A percentile compares a stretch with the other conserved stretches of the same genome.
phyloP scores from a whole-genome alignment of 2,888 invertebrate genomes.

The Trachelus iudaicus region DNA sequence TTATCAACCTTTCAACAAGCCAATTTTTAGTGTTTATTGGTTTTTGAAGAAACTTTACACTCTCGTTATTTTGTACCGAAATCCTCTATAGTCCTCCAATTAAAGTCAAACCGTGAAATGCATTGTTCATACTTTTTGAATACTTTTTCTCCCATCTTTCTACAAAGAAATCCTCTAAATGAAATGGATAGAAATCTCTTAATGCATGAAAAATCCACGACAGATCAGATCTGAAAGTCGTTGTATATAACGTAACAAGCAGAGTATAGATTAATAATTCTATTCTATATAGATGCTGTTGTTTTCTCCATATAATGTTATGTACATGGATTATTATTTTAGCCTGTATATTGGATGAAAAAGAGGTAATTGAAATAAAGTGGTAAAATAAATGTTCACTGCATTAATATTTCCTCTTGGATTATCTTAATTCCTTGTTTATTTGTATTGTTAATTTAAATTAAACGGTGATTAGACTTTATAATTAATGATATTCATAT shows the following conservation, averaged over 20 bases:
- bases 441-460: not conserved
- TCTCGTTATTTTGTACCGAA: not conserved
- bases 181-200: not conserved
- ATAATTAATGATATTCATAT: not conserved
- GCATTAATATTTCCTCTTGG: not conserved
- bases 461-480: not conserved
- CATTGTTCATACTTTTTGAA: not conserved
- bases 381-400: not conserved
- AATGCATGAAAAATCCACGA: not conserved
- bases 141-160: not conserved
- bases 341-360: constrained; percentile 32
- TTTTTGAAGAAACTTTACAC: not conserved
- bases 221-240: constrained; percentile 10
- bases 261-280: constrained; percentile 46
- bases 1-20: not conserved
- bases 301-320: constrained; percentile 52
- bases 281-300: constrained; percentile 31
- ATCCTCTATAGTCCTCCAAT: not conserved
- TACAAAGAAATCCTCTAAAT: not conserved
- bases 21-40: not conserved
- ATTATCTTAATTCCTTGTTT: not conserved
- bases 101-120: not conserved
- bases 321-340: constrained; percentile 48
- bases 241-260: constrained; percentile 38
- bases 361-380: constrained; percentile 36